Base-by-base conservation (phyloP, 1,140 invertebrate genomes). In the Sminthurides bifidus region DNA sequence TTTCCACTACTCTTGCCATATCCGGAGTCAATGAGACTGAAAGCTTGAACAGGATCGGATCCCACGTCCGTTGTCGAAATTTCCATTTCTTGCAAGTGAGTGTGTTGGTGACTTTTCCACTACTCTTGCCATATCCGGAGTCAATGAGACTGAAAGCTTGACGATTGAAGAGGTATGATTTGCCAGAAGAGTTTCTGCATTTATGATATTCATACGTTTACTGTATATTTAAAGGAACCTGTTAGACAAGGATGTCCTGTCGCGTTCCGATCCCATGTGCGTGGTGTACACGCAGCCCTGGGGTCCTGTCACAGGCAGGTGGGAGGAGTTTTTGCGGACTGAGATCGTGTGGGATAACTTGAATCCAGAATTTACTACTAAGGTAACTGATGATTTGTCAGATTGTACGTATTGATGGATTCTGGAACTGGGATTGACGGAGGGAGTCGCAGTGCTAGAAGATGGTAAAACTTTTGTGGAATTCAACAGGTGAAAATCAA, bases 191-290 rank as follows among this genome's bases (percentile, higher is more conserved):
- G 6, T 19, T 43, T 21, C 6, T 10, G 40, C 5, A 43, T 10
- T 43, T 43, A 8, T 21, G 8, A 21, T 12, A 10, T 43, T 35
- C n/a, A 35, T 35, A n/a, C n/a, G n/a, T n/a, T 35, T 35, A 35
- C 8, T 35, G n/a, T 43, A 43, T 49, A 56, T 38, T 37, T 17
- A 3, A 66, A 77, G 76, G 55, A 70, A 75, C 60, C 68, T 82
- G 24, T 60, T 71, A 26, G 77, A 80, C 61, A 73, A 71, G 58
- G 79, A 82, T 69, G 66, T 76, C 8, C 69, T 78, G 31, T 80
- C 79, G 0, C 78, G 79, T 59, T 80, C 78, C 33, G 80, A 82
- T 66, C 80, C 80, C 14, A 77, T 79, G 71, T 76, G 74, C 64
- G 74, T 79, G 10, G 70, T 80, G 3, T 78, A 72, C 56, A 68